These are phyloP conservation scores for Stictocephala bisonia DNA, from an alignment of 2,888 invertebrate species.

Conservation along the genomic window DNA sequence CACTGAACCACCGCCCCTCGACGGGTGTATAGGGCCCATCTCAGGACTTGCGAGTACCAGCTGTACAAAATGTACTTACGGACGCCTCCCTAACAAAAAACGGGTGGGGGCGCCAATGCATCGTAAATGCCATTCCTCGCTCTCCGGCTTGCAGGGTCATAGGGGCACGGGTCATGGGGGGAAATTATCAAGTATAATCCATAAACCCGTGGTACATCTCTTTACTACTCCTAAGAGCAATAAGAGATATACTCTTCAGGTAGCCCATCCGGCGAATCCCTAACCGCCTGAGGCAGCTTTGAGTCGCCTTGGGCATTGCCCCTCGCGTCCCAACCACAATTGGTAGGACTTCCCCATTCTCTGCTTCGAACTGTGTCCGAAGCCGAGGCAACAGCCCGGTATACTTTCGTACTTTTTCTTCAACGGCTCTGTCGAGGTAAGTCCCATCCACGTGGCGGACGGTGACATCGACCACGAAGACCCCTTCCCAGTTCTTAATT, in stretches of 20 bases:
- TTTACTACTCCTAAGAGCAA: conserved; percentile 59
- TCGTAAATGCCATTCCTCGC: no score
- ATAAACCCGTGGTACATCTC: conserved; percentile 60
- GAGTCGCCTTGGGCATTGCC: conserved; percentile 60
- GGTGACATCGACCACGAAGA: conserved; percentile 60
- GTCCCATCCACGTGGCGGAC: conserved; percentile 55
- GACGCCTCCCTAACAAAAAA: no score
- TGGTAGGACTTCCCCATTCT: conserved; percentile 58
- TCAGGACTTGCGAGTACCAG: not conserved
- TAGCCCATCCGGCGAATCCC: conserved; percentile 53
- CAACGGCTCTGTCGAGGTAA: conserved; percentile 55
- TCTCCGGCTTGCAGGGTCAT: no score
- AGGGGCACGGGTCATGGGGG: not conserved
- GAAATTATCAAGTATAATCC: conserved; percentile 2
- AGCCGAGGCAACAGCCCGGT: conserved; percentile 49
- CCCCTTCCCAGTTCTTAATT: conserved; percentile 55
- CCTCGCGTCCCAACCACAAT: conserved; percentile 62
- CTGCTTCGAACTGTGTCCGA: conserved; percentile 44
- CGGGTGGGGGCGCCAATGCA: no score
- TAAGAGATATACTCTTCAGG: conserved; percentile 58
- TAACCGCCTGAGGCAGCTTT: conserved; percentile 31
- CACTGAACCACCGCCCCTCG: not conserved
- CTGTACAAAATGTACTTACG: not conserved
- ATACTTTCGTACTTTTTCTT: conserved; percentile 59
- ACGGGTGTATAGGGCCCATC: not conserved